Base-by-base conservation (phyloP, 2,113 vertebrate species). In the Eudyptes chrysolophus region DNA sequence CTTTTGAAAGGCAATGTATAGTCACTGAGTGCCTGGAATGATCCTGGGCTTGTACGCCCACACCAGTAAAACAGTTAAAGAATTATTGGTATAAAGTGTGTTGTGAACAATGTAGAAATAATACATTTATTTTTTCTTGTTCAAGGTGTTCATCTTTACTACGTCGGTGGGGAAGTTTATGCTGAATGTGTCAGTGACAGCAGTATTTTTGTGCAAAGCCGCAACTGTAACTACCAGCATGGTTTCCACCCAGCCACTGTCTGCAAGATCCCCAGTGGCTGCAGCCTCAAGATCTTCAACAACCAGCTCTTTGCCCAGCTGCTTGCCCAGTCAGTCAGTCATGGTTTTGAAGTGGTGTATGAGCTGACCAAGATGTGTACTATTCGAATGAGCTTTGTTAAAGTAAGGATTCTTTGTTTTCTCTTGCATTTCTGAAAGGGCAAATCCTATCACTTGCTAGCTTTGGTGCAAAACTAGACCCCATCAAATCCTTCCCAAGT, bases 341-440 rank as follows among this genome's bases (percentile, higher is more conserved):
- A 99, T 2, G 99, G 99, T 72, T 99, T 99, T 8, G 99, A 99
- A 97, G 99, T 99, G 20, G 99, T 99, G 16, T 99, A 99, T 42
- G 99, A 99, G 96, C 98, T 99, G 84, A 99, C 99, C 7, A 99
- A 99, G 98, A 99, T 99, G 99, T 99, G 99, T 80, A 99, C 99
- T 29, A 99, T 99, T 95, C 98, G 99, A 84, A 99, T 99, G 99
- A 99, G 99, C 97, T 99, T 99, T 40, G 99, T 99, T 26, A 99
- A 99, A 98, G 99, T 99, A 97, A 98, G 92, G 61, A 49, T 61
- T 22, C 54, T 70, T 93, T 80, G 71, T 61, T 93, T 95, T 92
- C 68, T 79, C 44, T 93, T 91, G 13, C 21, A 26, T 66, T 91
- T 91, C 51, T 90, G 55, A 27, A 70, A 61, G 87, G 64, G 70